Evolutionary conservation across 2,888 invertebrate genomes (phyloP).

Genomic region (Acrobasis consociella): DNA sequence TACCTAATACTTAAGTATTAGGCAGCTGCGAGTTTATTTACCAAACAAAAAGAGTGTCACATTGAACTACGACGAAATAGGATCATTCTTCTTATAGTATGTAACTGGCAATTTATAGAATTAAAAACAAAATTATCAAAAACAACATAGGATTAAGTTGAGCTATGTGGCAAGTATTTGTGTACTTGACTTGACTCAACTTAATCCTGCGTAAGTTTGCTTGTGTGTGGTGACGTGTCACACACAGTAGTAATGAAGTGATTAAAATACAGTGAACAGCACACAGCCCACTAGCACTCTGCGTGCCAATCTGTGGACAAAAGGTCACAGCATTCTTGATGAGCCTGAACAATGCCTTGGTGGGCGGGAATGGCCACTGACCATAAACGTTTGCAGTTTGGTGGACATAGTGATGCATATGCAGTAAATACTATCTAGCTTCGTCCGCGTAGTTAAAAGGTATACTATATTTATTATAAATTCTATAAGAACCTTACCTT

Average conservation of each 20-base stretch:
- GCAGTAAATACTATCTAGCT: neutral
- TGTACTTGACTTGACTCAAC: neutral
- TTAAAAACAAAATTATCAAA: too few species aligned
- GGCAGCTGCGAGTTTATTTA: too few species aligned
- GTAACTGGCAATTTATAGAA: too few species aligned
- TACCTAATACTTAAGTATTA: too few species aligned
- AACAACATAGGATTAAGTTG: too few species aligned
- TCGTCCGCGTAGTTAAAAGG: too few species aligned
- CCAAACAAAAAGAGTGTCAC: too few species aligned
- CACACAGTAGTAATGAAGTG: slow-evolving; percentile 9
- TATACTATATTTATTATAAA: too few species aligned
- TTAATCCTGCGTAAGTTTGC: neutral
- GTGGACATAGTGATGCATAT: slow-evolving; percentile 5
- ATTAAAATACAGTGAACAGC: slow-evolving; percentile 15
- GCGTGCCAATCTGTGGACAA: slow-evolving; percentile 11
- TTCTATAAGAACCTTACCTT: too few species aligned
- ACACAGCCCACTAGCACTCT: slow-evolving; percentile 3
- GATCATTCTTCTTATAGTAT: too few species aligned
- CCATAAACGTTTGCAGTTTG: neutral
- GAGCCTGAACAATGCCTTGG: slow-evolving; percentile 10
- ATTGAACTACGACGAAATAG: too few species aligned
- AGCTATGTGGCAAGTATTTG: neutral
- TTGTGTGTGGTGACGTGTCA: slow-evolving; percentile 1
- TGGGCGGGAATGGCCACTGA: slow-evolving; percentile 17
- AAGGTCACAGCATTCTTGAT: slow-evolving; percentile 16